Evolutionary conservation across 2,113 vertebrate genomes (phyloP).

Genomic region (Cranoglanis bouderius): DNA sequence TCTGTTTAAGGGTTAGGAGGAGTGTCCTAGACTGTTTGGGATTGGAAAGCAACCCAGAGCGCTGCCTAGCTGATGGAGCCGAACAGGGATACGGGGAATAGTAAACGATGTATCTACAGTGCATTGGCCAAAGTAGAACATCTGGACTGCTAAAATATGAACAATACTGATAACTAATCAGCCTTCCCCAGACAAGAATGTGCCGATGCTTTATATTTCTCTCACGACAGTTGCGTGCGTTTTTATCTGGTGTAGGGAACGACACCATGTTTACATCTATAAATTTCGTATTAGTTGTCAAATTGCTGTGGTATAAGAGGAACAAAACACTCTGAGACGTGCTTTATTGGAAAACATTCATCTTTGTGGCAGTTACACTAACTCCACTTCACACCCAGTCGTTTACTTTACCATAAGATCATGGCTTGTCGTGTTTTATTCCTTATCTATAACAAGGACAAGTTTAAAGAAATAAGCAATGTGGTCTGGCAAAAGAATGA

Average conservation of each 20-base stretch:
- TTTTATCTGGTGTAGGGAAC: neutral
- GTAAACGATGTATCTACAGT: neutral
- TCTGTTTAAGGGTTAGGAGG: conserved; percentile 52
- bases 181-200: neutral
- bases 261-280: too few relatives aligned
- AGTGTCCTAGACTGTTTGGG: conserved; percentile 40
- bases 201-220: neutral
- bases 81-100: conserved; percentile 36
- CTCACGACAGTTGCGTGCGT: neutral
- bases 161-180: neutral
- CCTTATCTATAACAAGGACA: neutral
- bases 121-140: neutral
- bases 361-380: neutral
- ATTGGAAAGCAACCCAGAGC: conserved; percentile 34
- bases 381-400: neutral
- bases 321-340: neutral
- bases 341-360: neutral
- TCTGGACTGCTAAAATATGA: neutral
- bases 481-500: neutral
- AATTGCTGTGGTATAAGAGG: neutral
- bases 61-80: conserved; percentile 4
- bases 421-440: neutral
- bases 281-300: neutral
- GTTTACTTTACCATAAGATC: neutral
- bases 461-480: neutral